Conservation (phyloP, 1,140 invertebrate genomes). For the Zaprionus ghesquierei region DNA sequence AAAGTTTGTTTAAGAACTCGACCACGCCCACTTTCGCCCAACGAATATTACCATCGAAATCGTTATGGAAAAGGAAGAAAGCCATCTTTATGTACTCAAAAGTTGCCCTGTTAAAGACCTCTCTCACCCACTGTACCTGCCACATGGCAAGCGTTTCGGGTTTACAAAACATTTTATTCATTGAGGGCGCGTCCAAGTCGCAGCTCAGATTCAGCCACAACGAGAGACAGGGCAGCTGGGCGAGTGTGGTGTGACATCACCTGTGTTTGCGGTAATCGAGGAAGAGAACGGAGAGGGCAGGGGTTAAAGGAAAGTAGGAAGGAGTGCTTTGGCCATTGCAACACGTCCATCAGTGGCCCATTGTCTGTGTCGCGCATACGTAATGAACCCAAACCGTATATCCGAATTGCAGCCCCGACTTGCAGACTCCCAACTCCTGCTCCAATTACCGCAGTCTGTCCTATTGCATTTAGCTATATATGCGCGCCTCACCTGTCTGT, state of each 20-base stretch:
- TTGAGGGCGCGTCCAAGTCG: constrained; percentile 42
- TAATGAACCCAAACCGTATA: constrained; percentile 63
- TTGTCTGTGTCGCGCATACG: constrained; percentile 79
- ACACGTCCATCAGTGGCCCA: constrained; percentile 76
- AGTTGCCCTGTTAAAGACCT: too few species aligned
- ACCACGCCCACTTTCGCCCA: too few species aligned
- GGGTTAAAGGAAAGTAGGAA: neutral
- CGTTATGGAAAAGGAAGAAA: too few species aligned
- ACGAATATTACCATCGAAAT: too few species aligned
- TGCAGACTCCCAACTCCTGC: neutral
- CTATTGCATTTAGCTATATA: constrained; percentile 9
- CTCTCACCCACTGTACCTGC: neutral
- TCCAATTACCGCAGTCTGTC: neutral
- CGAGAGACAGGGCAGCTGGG: neutral
- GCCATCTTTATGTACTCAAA: too few species aligned
- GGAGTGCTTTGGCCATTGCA: constrained; percentile 21
- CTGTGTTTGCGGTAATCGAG: constrained; percentile 46
- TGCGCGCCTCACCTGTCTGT: constrained; percentile 1
- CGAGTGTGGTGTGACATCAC: neutral
- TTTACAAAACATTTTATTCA: constrained; percentile 80
- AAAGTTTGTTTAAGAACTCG: too few species aligned
- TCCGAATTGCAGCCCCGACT: constrained; percentile 16
- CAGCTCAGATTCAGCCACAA: constrained; percentile 43
- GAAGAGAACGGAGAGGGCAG: constrained; percentile 10
- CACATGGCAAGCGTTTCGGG: constrained; percentile 64